Evolutionary conservation across 2,113 vertebrate species (phyloP).

Genomic region (Salvelinus namaycush): DNA sequence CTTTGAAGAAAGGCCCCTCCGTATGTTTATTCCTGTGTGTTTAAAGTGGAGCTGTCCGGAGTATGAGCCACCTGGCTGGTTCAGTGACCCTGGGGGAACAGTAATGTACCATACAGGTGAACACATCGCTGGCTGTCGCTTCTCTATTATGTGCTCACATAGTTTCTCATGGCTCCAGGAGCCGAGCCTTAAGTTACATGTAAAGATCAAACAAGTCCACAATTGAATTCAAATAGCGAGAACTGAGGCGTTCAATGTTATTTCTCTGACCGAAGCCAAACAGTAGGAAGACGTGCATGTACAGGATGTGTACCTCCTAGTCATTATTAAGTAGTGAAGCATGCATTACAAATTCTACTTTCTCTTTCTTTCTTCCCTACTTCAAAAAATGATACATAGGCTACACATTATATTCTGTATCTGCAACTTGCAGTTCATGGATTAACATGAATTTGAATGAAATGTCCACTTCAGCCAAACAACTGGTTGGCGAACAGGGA

Average conservation of each 20-base stretch:
- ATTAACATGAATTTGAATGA: conserved; percentile 47
- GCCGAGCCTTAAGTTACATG: conserved; percentile 63
- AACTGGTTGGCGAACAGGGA: background rate
- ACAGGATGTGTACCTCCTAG: conserved; percentile 58
- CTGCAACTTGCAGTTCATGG: conserved; percentile 6
- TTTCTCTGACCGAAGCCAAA: conserved; percentile 65
- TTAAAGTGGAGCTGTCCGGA: conserved; percentile 56
- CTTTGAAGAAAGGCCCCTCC: conserved; percentile 56
- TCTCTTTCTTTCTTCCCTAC: conserved; percentile 63
- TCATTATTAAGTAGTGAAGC: conserved; percentile 66
- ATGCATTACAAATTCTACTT: conserved; percentile 61
- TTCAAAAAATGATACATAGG: conserved; percentile 51
- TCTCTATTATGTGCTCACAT: conserved; percentile 70
- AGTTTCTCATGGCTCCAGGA: conserved; percentile 65
- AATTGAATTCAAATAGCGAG: conserved; percentile 70
- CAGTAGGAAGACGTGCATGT: conserved; percentile 46
- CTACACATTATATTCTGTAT: conserved; percentile 33
- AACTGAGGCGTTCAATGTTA: conserved; percentile 62
- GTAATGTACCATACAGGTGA: conserved; percentile 77
- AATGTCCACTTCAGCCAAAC: conserved; percentile 14
- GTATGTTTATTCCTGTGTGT: conserved; percentile 57
- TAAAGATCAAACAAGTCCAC: conserved; percentile 77
- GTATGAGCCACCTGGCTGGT: conserved; percentile 63
- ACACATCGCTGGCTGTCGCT: conserved; percentile 69
- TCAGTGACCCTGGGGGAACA: conserved; percentile 62